Evolutionary conservation across 2,113 vertebrate genomes (phyloP).

Genomic region (Seriola rivoliana): DNA sequence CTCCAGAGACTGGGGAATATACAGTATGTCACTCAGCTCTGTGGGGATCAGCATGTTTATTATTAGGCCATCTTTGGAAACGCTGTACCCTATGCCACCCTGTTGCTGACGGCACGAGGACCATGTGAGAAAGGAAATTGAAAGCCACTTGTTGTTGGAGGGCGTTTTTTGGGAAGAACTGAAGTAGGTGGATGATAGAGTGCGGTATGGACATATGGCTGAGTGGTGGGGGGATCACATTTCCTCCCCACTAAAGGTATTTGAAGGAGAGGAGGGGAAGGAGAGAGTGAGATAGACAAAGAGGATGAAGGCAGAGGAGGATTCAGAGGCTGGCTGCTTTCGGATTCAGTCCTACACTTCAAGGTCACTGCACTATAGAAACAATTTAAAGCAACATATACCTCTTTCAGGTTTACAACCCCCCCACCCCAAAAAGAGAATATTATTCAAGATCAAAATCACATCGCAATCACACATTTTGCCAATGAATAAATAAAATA

Average conservation of each 20-base stretch:
- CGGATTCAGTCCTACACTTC: conserved; percentile 43
- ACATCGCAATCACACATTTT: background rate
- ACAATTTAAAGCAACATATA: conserved; percentile 33
- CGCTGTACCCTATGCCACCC: conserved; percentile 46
- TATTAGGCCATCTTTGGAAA: conserved; percentile 68
- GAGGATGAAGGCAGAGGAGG: conserved; percentile 6
- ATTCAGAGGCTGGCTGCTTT: conserved; percentile 28
- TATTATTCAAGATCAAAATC: background rate
- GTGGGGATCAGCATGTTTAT: conserved; percentile 59
- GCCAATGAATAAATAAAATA: background rate
- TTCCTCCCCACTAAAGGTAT: conserved; percentile 32
- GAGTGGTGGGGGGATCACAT: conserved; percentile 44
- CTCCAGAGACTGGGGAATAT: conserved; percentile 51
- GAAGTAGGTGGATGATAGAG: conserved; percentile 60
- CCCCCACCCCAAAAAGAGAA: background rate
- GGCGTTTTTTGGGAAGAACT: conserved; percentile 55
- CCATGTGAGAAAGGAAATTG: conserved; percentile 53
- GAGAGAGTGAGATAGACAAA: background rate
- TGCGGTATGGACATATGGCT: conserved; percentile 36
- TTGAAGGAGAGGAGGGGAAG: conserved; percentile 5
- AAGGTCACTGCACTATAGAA: conserved; percentile 54
- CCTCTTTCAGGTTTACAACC: background rate
- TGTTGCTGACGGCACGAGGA: conserved; percentile 32
- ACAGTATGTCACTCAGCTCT: conserved; percentile 60
- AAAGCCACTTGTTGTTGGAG: conserved; percentile 68